Conservation (phyloP, 2,797 vertebrate genomes). For the Pelodytes ibericus region DNA sequence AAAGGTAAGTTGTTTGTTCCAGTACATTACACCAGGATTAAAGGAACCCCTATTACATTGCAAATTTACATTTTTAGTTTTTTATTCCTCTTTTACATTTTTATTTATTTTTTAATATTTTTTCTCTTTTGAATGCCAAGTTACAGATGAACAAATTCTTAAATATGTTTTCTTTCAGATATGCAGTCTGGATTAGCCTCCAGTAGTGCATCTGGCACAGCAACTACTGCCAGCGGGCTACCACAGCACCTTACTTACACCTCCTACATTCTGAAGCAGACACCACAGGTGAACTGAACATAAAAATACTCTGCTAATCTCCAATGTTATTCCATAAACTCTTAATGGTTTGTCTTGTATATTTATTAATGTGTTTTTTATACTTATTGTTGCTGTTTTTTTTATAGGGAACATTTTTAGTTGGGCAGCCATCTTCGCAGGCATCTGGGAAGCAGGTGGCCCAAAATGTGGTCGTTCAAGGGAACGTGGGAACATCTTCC, state of each 20-base stretch:
- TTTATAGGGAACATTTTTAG: conserved; percentile 92
- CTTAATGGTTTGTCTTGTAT: neutral
- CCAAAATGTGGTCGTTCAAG: conserved; percentile 77
- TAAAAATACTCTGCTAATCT: no score
- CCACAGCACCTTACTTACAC: conserved; percentile 95
- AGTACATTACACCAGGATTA: no score
- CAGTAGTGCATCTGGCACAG: conserved; percentile 72
- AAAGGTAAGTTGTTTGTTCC: no score
- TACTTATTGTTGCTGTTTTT: neutral
- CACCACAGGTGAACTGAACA: conserved; percentile 96
- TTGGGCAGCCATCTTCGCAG: conserved; percentile 89
- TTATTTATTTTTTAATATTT: no score
- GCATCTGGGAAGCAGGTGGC: conserved; percentile 85
- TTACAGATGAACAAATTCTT: no score
- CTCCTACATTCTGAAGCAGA: conserved; percentile 98
- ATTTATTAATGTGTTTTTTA: neutral
- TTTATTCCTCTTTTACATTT: no score
- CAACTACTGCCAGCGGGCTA: conserved; percentile 80
- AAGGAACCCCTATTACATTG: no score
- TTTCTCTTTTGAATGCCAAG: no score
- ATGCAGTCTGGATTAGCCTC: conserved; percentile 80
- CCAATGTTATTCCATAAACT: neutral
- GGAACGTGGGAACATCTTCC: conserved; percentile 74
- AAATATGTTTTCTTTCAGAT: conserved; percentile 74
- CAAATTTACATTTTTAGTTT: no score